These are phyloP conservation scores for Muraenolepis orangiensis DNA, from an alignment of 2,797 vertebrate species.

Conservation along the genomic window DNA sequence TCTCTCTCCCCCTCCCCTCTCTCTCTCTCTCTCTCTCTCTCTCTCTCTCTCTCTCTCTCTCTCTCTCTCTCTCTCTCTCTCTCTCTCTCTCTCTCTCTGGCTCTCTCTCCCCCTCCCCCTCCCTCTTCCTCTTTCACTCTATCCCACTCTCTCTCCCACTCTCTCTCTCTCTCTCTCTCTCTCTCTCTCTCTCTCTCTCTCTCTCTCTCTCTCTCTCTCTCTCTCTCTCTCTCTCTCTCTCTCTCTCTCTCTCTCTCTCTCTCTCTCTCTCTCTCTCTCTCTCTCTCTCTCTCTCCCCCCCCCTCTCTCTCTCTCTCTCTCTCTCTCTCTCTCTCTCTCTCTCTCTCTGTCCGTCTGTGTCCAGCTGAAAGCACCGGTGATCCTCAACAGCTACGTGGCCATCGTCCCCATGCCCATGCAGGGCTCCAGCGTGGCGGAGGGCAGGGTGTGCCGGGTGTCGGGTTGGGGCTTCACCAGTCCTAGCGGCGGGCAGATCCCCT, in stretches of 20 bases:
- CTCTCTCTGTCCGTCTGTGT: not conserved
- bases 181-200: not conserved
- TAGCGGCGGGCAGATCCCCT: slow-evolving; percentile 58
- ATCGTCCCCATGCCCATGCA: slow-evolving; percentile 72
- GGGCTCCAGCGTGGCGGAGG: slow-evolving; percentile 51
- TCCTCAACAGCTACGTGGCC: slow-evolving; percentile 72
- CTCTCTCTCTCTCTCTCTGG: not conserved
- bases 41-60: not conserved
- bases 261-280: too few species aligned
- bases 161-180: not conserved
- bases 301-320: not conserved
- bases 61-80: not conserved
- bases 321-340: not conserved
- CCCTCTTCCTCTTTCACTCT: not conserved
- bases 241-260: too few species aligned
- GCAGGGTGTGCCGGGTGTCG: slow-evolving; percentile 75
- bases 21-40: too few species aligned
- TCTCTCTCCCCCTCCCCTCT: too few species aligned
- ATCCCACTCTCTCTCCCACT: too few species aligned
- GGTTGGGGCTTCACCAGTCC: slow-evolving; percentile 79
- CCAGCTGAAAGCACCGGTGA: slow-evolving; percentile 71
- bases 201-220: too few species aligned
- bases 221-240: too few species aligned
- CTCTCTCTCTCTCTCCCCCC: too few species aligned
- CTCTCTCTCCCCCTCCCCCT: not conserved